These are phyloP conservation scores for Stenichneumon culpator DNA, from an alignment of 2,888 invertebrate genomes.

Conservation along the genomic window DNA sequence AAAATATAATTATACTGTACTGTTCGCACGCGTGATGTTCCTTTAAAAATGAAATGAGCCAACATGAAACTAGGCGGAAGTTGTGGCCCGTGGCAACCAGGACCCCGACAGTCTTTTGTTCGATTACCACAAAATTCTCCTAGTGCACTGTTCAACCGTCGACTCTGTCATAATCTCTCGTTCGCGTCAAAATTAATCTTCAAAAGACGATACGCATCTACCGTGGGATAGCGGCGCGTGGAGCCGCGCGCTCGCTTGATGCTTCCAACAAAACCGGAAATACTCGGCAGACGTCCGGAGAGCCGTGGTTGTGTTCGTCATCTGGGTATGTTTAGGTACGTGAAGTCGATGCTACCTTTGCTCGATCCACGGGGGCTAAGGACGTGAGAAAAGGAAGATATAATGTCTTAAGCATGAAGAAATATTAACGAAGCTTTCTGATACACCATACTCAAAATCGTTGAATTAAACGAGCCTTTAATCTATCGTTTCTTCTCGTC, in stretches of 20 bases:
- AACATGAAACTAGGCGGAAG: slow-evolving; percentile 29
- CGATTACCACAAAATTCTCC: slow-evolving; percentile 59
- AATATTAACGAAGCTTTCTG: background rate
- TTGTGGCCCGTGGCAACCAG: slow-evolving; percentile 62
- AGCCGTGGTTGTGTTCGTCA: slow-evolving; percentile 60
- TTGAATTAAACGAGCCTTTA: background rate
- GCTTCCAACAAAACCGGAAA: slow-evolving; percentile 58
- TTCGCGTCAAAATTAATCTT: slow-evolving; percentile 67
- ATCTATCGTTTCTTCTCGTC: slow-evolving; percentile 57
- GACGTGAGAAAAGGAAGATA: background rate
- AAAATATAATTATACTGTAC: too few species aligned
- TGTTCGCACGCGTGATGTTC: background rate
- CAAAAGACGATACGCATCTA: slow-evolving; percentile 59
- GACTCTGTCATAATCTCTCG: slow-evolving; percentile 68
- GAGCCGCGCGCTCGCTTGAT: slow-evolving; percentile 68
- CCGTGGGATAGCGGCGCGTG: slow-evolving; percentile 63
- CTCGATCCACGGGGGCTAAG: background rate
- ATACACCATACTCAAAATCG: background rate
- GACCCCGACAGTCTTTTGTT: slow-evolving; percentile 54
- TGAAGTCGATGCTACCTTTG: slow-evolving; percentile 5
- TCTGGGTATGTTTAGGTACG: slow-evolving; percentile 68
- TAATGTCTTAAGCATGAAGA: background rate
- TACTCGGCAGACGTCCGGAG: slow-evolving; percentile 58
- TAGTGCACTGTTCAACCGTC: slow-evolving; percentile 66
- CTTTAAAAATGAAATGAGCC: slow-evolving; percentile 25